A percentile compares a stretch with the other conserved stretches of the same genome.
Conservation (phyloP, 2,888 invertebrate species). For the Acronicta aceris region DNA sequence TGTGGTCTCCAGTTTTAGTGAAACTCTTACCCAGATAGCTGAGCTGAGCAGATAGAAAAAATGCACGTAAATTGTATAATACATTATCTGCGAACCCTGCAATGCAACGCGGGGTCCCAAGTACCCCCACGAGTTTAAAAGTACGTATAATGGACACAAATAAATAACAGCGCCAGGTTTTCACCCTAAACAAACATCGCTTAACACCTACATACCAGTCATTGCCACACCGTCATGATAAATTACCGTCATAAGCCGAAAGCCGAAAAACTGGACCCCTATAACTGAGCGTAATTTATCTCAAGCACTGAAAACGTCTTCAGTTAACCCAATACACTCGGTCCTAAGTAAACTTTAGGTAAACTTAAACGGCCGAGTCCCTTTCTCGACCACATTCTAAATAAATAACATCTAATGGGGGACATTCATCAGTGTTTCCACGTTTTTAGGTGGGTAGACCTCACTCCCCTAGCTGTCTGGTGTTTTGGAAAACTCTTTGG, state of each 20-base stretch:
- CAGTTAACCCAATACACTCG: conserved; percentile 86
- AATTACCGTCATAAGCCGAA: conserved; percentile 82
- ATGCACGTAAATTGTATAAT: conserved; percentile 50
- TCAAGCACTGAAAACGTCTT: conserved; percentile 81
- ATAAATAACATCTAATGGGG: conserved; percentile 90
- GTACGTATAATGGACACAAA: conserved; percentile 56
- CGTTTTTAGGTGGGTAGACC: conserved; percentile 86
- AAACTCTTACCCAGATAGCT: conserved; percentile 72
- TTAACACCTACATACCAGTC: conserved; percentile 63
- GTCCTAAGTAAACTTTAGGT: conserved; percentile 89
- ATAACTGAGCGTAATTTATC: conserved; percentile 84
- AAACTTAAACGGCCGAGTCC: conserved; percentile 85
- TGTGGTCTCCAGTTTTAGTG: conserved; percentile 77
- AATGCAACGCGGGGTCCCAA: conserved; percentile 32
- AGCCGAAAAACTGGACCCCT: conserved; percentile 86
- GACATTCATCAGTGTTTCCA: conserved; percentile 89
- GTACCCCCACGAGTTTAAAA: conserved; percentile 48
- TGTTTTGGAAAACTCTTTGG: conserved; percentile 77
- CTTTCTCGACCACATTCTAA: conserved; percentile 89
- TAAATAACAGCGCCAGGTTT: conserved; percentile 56
- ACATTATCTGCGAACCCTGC: conserved; percentile 46
- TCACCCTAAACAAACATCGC: conserved; percentile 61
- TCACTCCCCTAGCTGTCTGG: conserved; percentile 83
- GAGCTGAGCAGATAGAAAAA: conserved; percentile 52
- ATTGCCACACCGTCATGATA: conserved; percentile 76